Evolutionary conservation across 1,140 invertebrate species (phyloP).

Genomic region (Drosophila sturtevanti): DNA sequence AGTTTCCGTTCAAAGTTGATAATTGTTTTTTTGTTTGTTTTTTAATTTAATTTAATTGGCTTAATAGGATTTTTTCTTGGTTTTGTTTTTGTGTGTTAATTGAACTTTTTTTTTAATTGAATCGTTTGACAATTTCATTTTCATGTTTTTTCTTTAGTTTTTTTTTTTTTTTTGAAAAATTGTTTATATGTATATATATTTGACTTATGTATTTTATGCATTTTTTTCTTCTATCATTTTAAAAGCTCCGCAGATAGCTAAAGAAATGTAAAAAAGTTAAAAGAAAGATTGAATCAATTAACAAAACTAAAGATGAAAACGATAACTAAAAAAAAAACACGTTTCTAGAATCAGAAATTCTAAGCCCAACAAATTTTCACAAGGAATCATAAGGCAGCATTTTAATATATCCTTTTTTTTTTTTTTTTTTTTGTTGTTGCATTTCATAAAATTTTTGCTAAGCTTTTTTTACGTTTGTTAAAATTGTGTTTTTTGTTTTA

Average conservation of each 20-base stretch:
- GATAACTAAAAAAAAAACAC: slow-evolving; percentile 1
- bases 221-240: slow-evolving; percentile 18
- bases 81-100: slow-evolving; percentile 32
- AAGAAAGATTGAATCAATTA: slow-evolving; percentile 31
- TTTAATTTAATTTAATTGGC: slow-evolving; percentile 63
- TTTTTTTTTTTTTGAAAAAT: slow-evolving; percentile 12
- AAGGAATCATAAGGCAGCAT: slow-evolving; percentile 82
- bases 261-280: slow-evolving; percentile 43
- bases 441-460: slow-evolving; percentile 73
- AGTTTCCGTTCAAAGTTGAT: slow-evolving; percentile 34
- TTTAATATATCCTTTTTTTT: slow-evolving; percentile 37
- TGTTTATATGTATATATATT: slow-evolving; percentile 8
- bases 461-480: slow-evolving; percentile 60
- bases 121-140: slow-evolving; percentile 65
- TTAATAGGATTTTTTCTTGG: slow-evolving; percentile 71
- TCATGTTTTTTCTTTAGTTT: neutral
- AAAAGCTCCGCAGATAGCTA: slow-evolving; percentile 64
- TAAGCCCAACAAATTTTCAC: slow-evolving; percentile 57
- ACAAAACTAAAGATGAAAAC: slow-evolving; percentile 54
- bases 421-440: slow-evolving; percentile 50
- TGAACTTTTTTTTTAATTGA: slow-evolving; percentile 56
- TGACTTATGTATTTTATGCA: slow-evolving; percentile 9
- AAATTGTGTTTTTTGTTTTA: slow-evolving; percentile 30
- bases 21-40: slow-evolving; percentile 43
- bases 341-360: slow-evolving; percentile 17